These are phyloP conservation scores for fruit fly (Drosophila melanogaster) DNA, from an alignment of 1,140 invertebrate genomes.

Conservation along the genomic window Release_6_plus_ISO1_MT NT_037436.4:9111501-9112000, in stretches of 20 bases:
- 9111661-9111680: constrained; percentile 20
- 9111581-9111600: constrained; percentile 44
- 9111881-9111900: constrained; percentile 31
- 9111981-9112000: background rate
- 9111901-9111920: constrained; percentile 22
- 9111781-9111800: constrained; percentile 28
- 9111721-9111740: constrained; percentile 56
- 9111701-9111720: constrained; percentile 45
- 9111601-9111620: constrained; percentile 53
- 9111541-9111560: constrained; percentile 37
- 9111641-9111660: constrained; percentile 40
- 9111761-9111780: constrained; percentile 43
- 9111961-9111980: constrained; percentile 16
- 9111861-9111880: constrained; percentile 1
- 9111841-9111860: background rate
- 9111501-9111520: constrained; percentile 54
- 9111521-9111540: constrained; percentile 58
- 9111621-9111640: constrained; percentile 50
- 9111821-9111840: constrained; percentile 33
- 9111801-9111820: constrained; percentile 35
- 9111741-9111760: constrained; percentile 53
- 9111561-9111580: constrained; percentile 42
- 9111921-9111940: constrained; percentile 26
- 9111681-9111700: constrained; percentile 34
- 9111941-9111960: constrained; percentile 30